phyloP scores from a whole-genome alignment of 2,797 vertebrate species.

The Cephalopachus bancanus region DNA sequence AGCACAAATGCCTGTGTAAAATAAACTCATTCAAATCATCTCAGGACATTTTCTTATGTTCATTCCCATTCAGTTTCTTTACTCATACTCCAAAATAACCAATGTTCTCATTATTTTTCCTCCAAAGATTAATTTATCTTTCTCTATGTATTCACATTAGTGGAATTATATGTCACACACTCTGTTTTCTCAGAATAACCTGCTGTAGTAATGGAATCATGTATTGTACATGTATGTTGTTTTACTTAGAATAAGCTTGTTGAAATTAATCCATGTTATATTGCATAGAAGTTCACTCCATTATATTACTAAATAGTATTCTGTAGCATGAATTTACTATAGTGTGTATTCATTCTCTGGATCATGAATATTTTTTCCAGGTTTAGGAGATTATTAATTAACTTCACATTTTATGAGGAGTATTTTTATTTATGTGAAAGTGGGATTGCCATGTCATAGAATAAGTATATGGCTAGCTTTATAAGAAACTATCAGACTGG shows the following conservation, averaged over 20 bases:
- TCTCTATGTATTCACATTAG: not conserved
- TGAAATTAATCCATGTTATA: not conserved
- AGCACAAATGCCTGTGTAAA: not conserved
- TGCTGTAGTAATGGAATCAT: no score
- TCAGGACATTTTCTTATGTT: not conserved
- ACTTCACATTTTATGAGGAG: not conserved
- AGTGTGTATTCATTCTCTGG: not conserved
- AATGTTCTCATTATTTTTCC: not conserved
- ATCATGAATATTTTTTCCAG: not conserved
- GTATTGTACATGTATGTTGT: not conserved
- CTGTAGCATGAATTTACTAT: not conserved
- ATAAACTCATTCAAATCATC: not conserved
- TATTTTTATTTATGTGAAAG: not conserved
- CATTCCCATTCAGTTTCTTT: not conserved
- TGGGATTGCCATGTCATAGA: not conserved
- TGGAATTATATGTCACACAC: not conserved
- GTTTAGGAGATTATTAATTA: not conserved
- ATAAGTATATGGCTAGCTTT: not conserved
- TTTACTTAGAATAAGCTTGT: not conserved
- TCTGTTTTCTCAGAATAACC: not conserved
- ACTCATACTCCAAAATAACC: not conserved
- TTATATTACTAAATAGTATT: not conserved
- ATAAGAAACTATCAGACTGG: not conserved
- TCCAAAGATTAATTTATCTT: not conserved
- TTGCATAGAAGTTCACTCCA: not conserved